phyloP scores from a whole-genome alignment of 2,888 invertebrate species.

The Sarcophaga carnaria region DNA sequence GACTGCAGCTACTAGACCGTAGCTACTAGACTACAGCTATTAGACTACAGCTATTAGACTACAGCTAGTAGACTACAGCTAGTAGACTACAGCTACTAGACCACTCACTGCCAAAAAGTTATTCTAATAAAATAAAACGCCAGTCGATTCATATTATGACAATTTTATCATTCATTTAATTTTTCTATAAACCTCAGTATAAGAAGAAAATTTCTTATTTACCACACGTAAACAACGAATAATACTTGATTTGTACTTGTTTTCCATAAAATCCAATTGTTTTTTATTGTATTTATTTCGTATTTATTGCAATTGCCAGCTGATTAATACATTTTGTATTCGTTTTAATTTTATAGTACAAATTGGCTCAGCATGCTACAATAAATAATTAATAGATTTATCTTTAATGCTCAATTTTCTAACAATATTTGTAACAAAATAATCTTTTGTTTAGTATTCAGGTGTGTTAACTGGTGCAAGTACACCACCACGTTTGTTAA shows the following conservation, averaged over 20 bases:
- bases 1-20: too few relatives aligned
- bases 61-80: too few relatives aligned
- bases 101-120: too few relatives aligned
- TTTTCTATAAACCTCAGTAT: too few relatives aligned
- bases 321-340: slow-evolving; percentile 53
- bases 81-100: too few relatives aligned
- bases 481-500: background rate
- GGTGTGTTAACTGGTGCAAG: slow-evolving; percentile 72
- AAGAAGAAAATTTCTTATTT: background rate
- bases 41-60: too few relatives aligned
- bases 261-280: background rate
- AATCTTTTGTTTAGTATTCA: slow-evolving; percentile 78
- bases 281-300: background rate
- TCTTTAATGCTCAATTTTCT: slow-evolving; percentile 78
- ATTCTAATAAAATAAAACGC: too few relatives aligned
- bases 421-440: slow-evolving; percentile 80
- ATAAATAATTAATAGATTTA: slow-evolving; percentile 80
- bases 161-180: too few relatives aligned
- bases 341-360: slow-evolving; percentile 35
- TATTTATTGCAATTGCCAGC: background rate
- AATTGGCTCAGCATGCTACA: slow-evolving; percentile 72
- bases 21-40: too few relatives aligned
- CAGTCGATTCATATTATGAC: too few relatives aligned
- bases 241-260: background rate
- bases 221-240: background rate